Evolutionary conservation across 1,140 invertebrate species (phyloP), one percentile per base, ranked within the genome.

Genomic region (Scaptomyza pallida): DNA sequence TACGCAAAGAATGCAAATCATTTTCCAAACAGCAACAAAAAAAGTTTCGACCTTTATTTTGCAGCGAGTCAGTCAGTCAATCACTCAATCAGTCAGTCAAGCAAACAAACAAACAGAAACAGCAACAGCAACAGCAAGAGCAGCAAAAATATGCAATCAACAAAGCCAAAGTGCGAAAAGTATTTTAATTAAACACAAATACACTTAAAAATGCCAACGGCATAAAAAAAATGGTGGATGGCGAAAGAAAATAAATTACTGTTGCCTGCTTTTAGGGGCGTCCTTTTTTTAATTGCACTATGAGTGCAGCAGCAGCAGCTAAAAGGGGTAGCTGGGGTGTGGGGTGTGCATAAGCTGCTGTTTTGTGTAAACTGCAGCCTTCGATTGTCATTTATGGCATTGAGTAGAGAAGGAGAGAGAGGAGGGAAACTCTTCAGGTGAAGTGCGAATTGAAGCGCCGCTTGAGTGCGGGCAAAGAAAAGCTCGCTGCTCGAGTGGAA

Each of bases 141-240:
- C 47, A 41, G 51, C 50, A 51, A 63, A 55, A 69, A 70, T 59
- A 65, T 67, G 63, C 54, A 64, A 59, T 45, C 44, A 59, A 64
- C 64, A 67, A 74, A 68, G 71, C 30, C 50, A 78, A 74, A 75
- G 51, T 62, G 51, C 45, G 33, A 75, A 55, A 75, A 69, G 60
- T 79, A 72, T 76, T 83, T 76, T 85, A 76, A 79, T 85, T 79
- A 86, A 85, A 83, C 68, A 73, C 50, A 72, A 59, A 70, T 70
- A 65, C 70, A 60, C 69, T 52, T 54, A 44, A 73, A 52, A 69
- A 47, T 63, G 51, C 54, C 41, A 55, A 16, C 40, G 62, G 40
- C 19, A 51, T 35, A 23, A 47, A 56, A 56, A 47, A 12, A 19
- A 45, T n/a, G n/a, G n/a, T n/a, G n/a, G n/a, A n/a, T n/a, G n/a